Evolutionary conservation across 2,113 vertebrate species (phyloP).

Genomic region (Natator depressus): DNA sequence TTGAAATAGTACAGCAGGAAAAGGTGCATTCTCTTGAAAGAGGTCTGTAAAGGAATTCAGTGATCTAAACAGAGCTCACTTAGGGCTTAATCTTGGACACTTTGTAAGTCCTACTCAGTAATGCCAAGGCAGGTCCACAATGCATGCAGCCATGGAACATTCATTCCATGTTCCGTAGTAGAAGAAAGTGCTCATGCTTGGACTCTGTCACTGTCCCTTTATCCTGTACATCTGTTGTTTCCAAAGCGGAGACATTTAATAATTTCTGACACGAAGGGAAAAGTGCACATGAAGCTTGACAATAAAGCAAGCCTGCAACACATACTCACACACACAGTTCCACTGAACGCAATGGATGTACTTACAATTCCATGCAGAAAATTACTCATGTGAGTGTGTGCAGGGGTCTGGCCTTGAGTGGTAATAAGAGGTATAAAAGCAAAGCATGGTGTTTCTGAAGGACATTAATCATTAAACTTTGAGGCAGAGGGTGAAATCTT

Average conservation of each 20-base stretch:
- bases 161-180: not conserved
- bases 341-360: not conserved
- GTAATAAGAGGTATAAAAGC: not conserved
- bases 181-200: not conserved
- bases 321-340: not conserved
- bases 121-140: too few species aligned
- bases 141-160: not conserved
- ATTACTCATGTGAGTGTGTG: fast-evolving
- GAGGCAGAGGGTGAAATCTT: not conserved
- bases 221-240: not conserved
- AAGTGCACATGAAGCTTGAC: not conserved
- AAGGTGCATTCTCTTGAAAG: not conserved
- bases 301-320: not conserved
- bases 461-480: not conserved
- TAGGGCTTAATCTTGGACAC: not conserved
- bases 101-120: not conserved
- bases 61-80: not conserved
- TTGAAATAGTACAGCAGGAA: not conserved
- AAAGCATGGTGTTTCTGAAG: not conserved
- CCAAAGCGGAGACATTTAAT: not conserved
- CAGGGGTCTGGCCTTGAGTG: not conserved
- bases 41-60: too few species aligned
- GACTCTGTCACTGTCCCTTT: not conserved
- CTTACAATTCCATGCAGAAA: not conserved
- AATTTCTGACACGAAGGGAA: not conserved